Evolutionary conservation across 2,113 vertebrate species (phyloP), one percentile per base, ranked within the genome.

Genomic region (Mormoops blainvillei): DNA sequence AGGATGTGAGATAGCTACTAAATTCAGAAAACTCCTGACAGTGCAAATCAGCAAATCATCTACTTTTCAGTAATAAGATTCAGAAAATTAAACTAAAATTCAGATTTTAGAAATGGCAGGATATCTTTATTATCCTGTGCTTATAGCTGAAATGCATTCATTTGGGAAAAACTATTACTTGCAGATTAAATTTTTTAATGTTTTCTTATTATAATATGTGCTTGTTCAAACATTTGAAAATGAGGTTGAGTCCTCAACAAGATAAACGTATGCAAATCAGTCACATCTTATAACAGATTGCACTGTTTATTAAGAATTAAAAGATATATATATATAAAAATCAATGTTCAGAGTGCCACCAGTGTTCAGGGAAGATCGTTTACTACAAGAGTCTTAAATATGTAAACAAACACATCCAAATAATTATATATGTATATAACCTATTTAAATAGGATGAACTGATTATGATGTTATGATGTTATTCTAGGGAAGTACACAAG

Each of bases 151-250:
- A 91, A 31, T 91, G 84, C 96, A 68, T 97, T 97, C 97, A 89
- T 96, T 96, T 48, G 85, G 24, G 6, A 90, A 71, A 88, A 76
- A 74, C 85, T 43, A 95, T 95, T 73, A 85, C 33, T 54, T 86
- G 36, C 77, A 96, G 95, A 97, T 97, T 97, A 94, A 71, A 85
- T 94, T 95, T 77, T 77, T 15, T 84, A 48, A 24, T 97, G 61
- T 97, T 98, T 97, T 80, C 54, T 73, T 91, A 97, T 95, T 31
- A 3, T 96, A 80, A 88, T 93, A 94, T 16, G 0, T 97, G 93
- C 58, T 95, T 97, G 85, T 94, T 97, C 90, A 98, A 98, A 97
- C 81, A 98, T 74, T 94, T 97, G 90, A 96, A 97, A 98, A 98
- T 76, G 74, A 97, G 74, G 50, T 58, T 87, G 87, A 97, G 43